A percentile compares a stretch with the other conserved stretches of the same genome.
These are phyloP conservation scores for Cosmopolites sordidus DNA, from an alignment of 2,888 invertebrate genomes.

Conservation along the genomic window DNA sequence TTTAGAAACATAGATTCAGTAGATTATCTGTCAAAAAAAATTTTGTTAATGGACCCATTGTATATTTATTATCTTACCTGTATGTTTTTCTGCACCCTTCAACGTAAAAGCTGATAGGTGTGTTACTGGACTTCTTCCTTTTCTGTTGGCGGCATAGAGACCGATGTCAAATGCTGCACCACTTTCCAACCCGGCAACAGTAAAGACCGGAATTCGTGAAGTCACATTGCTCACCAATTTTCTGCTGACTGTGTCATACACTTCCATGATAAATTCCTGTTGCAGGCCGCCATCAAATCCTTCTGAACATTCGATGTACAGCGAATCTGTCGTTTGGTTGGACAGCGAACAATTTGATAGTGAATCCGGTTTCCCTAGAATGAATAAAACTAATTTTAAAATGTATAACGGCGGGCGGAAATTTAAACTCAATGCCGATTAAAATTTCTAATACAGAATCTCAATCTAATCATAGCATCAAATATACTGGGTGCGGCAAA, in stretches of 20 bases:
- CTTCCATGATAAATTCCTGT: conserved; percentile 70
- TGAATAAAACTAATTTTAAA: too few relatives aligned
- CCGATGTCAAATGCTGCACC: conserved; percentile 66
- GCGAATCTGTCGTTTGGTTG: conserved; percentile 68
- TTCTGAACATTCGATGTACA: conserved; percentile 68
- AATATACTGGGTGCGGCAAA: too few relatives aligned
- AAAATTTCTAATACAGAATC: too few relatives aligned
- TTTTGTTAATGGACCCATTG: too few relatives aligned
- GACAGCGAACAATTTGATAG: conserved; percentile 68
- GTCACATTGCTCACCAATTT: conserved; percentile 57
- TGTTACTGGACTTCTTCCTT: conserved; percentile 65
- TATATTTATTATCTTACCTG: conserved; percentile 58
- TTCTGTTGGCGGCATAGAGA: conserved; percentile 66
- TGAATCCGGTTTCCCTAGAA: conserved; percentile 63
- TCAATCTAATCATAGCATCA: too few relatives aligned
- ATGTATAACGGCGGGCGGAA: too few relatives aligned
- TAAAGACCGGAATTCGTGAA: conserved; percentile 59
- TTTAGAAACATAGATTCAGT: too few relatives aligned
- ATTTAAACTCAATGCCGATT: too few relatives aligned
- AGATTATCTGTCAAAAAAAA: too few relatives aligned
- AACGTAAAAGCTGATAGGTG: conserved; percentile 66
- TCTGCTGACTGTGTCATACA: conserved; percentile 55
- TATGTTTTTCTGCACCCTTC: conserved; percentile 69
- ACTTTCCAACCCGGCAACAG: conserved; percentile 62
- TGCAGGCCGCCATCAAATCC: conserved; percentile 74